Evolutionary conservation across 2,888 invertebrate species (phyloP), one percentile per base, ranked within the genome.

Genomic region (Lithophane leautieri): DNA sequence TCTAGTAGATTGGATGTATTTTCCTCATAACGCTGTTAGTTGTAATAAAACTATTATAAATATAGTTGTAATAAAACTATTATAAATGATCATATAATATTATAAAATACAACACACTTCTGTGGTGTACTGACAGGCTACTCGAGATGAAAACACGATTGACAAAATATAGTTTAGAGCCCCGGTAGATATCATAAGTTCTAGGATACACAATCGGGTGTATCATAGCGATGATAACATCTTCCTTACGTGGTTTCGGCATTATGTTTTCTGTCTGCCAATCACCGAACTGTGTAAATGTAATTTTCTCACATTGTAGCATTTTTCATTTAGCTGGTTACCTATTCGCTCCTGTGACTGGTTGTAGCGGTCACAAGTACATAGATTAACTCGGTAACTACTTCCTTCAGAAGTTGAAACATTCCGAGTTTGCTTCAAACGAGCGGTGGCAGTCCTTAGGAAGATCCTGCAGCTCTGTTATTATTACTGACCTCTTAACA

Each of bases 341-440:
- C 34, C 14, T 16, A 47, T 65, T 56, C 44, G 63, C 65, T 42
- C 9, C 47, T 77, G 52, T 34, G 42, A n/a, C 28, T 34, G 0
- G 12, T 34, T 44, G 25, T 34, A 34, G 77, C 54, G 34, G 34
- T 34, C 34, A 34, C 34, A 34, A 34, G 34, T 44, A n/a, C n/a
- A n/a, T n/a, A 34, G 54, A 58, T 73, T 58, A 44, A 76, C 52
- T 28, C 42, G 0, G 11, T 52, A 75, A 75, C n/a, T 14, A 28
- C n/a, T 54, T 68, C 50, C 42, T 73, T 4, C 60, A n/a, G 44
- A 71, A 56, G 42, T 67, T 40, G 2, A 65, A 71, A 40, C 16
- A 54, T 44, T 28, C 28, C 14, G 9, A 70, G n/a, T 44, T 72
- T 9, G 14, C 16, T 34, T 62, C 19, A 62, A 54, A 16, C 11